Evolutionary conservation across 2,797 vertebrate genomes (phyloP), one percentile per base, ranked within the genome.

Genomic region (Setipinna tenuifilis): DNA sequence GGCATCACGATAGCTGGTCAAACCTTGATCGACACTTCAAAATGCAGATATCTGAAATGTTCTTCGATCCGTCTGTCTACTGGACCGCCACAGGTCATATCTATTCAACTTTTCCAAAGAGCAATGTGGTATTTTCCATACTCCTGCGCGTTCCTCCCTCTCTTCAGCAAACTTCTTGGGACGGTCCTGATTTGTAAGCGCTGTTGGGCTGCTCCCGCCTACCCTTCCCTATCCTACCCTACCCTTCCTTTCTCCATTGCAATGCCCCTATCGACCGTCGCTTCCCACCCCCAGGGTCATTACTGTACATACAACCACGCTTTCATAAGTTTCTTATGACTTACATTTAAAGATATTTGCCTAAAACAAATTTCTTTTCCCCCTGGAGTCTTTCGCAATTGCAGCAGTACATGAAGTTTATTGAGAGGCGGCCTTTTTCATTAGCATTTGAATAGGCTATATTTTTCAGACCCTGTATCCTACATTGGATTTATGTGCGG

Each of bases 111-210:
- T 83, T 62, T 57, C 61, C 46, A 84, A 78, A 44, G 25, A 62
- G 48, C 25, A 85, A 84, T 78, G 35, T 78, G 71, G 35, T 78
- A 78, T 78, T 78, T 78, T 78, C 71, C 71, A 78, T 78, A 78
- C 35, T 78, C 31, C 71, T 78, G 71, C 17, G 35, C 31, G 35
- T 78, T 78, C 31, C 71, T 78, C 71, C 71, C 35, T 41, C 71
- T 78, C 71, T 78, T 44, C 19, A 78, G 71, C 19, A 88, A 90
- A 89, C 71, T 83, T 78, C 25, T 71, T 82, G 81, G 85, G 83
- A 50, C 83, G 86, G 87, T 89, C 87, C 86, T 89, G 75, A 88
- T 88, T 88, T 86, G 78, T 54, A 85, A 59, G 35, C 62, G 57
- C 75, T 65, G 50, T 87, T 82, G 58, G 31, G 17, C 31, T 82